Base-by-base conservation (phyloP, 2,797 vertebrate species). In the Poecilia velifera region DNA sequence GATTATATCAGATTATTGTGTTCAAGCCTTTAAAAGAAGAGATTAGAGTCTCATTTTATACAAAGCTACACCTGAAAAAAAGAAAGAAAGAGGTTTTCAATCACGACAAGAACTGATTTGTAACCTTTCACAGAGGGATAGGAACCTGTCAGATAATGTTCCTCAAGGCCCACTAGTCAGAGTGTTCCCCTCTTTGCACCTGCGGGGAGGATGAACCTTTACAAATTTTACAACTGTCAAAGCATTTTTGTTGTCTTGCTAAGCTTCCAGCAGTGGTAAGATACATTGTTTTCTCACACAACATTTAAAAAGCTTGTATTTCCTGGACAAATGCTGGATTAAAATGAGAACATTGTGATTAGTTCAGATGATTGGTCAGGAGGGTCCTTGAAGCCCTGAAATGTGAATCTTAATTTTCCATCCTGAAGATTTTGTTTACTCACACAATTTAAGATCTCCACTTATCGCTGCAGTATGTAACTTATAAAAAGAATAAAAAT, bases 71-170 rank as follows among this genome's bases (percentile, higher is more conserved):
- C n/a, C 57, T 59, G 57, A 77, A 85, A 91, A 90, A 88, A 90
- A 88, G 86, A 47, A 49, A 22, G 10, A 53, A 79, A 41, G 12
- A 73, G 85, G 76, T 90, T 88, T 89, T 78, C 88, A 88, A 79
- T 86, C 78, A 79, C 85, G 89, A 91, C 84, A 86, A 74, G 84
- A 90, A 93, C 90, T 93, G 93, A 94, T 94, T 94, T 92, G 84
- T 88, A 88, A 93, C 87, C 89, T 92, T 93, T 92, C 59, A 73
- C 72, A 47, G 64, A 57, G 80, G 76, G 87, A 90, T 89, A 90
- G 93, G 87, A 92, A 91, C 84, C 78, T 76, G 74, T 75, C 82
- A 91, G 86, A 83, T 71, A 70, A 76, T 76, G 80, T 84, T 83
- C 82, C 82, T 78, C 82, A 84, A 81, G 72, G 80, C 72, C 68